These are phyloP conservation scores for Andrena praecox DNA, from an alignment of 2,888 invertebrate genomes.

Conservation along the genomic window DNA sequence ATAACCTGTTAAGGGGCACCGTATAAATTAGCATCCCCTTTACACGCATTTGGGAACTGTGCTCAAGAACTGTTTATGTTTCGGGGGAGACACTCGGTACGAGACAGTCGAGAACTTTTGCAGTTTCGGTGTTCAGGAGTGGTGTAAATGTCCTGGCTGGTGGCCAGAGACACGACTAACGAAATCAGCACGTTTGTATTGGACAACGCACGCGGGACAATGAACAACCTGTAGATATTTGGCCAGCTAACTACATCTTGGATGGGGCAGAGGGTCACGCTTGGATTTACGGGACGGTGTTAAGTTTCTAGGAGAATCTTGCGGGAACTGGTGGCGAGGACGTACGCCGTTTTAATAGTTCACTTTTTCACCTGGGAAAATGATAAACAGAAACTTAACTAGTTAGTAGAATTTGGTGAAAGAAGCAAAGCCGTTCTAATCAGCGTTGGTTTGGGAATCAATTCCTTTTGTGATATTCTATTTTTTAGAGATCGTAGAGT, in stretches of 20 bases:
- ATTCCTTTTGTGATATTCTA: too few species aligned
- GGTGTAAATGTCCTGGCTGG: conserved; percentile 78
- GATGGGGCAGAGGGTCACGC: conserved; percentile 31
- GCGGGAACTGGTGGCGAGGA: conserved; percentile 32
- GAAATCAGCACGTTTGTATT: conserved; percentile 79
- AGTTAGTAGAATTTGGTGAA: too few species aligned
- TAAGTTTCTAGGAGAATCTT: conserved; percentile 45
- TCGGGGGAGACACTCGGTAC: conserved; percentile 26
- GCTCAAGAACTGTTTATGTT: conserved; percentile 13
- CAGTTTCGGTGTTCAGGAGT: conserved; percentile 51
- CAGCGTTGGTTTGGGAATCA: too few species aligned
- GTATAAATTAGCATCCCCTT: background rate
- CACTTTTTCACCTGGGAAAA: conserved; percentile 38
- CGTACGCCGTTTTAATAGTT: conserved; percentile 33
- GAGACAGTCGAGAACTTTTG: conserved; percentile 64
- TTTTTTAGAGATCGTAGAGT: too few species aligned
- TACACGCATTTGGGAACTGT: background rate
- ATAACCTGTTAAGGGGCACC: background rate
- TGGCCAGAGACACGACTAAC: conserved; percentile 77
- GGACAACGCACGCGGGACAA: conserved; percentile 76
- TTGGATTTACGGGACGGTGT: conserved; percentile 25
- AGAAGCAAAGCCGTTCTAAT: too few species aligned
- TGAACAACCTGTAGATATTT: conserved; percentile 82
- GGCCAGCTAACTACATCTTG: conserved; percentile 53
- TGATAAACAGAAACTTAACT: background rate